Evolutionary conservation across 2,113 vertebrate genomes (phyloP).

Genomic region (Microtus richardsoni): DNA sequence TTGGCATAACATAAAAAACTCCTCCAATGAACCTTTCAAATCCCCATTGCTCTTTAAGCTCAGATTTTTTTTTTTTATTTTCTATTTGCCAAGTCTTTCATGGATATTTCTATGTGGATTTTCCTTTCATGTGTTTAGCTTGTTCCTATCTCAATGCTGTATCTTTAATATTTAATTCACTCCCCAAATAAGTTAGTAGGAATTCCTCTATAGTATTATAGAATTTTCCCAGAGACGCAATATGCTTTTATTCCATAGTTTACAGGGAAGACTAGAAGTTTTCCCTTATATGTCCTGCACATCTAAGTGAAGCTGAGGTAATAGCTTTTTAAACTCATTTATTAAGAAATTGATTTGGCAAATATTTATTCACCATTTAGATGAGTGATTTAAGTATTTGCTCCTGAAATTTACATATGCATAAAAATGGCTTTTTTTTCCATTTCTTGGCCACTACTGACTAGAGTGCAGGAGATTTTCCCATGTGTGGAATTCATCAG

Average conservation of each 20-base stretch:
- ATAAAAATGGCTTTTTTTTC: not conserved
- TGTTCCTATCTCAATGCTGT: not conserved
- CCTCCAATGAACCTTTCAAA: not conserved
- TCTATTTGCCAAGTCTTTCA: not conserved
- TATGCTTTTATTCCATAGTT: not conserved
- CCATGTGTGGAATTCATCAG: not conserved
- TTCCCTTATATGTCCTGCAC: not conserved
- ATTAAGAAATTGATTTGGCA: not conserved
- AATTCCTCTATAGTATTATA: not conserved
- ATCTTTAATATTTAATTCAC: not conserved
- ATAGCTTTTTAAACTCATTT: not conserved
- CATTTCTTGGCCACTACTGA: not conserved
- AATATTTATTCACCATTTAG: not conserved
- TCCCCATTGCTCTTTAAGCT: not conserved
- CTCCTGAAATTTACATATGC: not conserved
- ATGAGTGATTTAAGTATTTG: constrained; percentile 7
- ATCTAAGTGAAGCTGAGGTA: not conserved
- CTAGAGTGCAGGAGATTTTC: not conserved
- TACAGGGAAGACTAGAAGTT: not conserved
- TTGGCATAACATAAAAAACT: not conserved
- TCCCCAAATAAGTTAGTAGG: not conserved
- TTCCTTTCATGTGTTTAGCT: not conserved
- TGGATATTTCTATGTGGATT: not conserved
- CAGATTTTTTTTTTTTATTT: not conserved
- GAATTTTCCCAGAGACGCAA: not conserved